Evolutionary conservation across 1,140 invertebrate genomes (phyloP).

Genomic region (Eupristina koningsbergeri): DNA sequence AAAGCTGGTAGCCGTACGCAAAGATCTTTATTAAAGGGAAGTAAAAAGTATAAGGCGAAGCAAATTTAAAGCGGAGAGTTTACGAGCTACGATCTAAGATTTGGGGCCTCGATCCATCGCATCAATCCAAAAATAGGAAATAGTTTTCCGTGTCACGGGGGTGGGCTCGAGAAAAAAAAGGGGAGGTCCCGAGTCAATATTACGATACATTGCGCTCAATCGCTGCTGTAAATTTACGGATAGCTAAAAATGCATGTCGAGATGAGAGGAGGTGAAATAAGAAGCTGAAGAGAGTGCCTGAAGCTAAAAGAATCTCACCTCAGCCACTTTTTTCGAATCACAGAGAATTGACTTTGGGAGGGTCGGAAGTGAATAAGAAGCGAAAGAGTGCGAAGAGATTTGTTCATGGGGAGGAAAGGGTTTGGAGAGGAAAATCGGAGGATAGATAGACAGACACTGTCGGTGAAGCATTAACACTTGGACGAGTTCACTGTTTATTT

Average conservation of each 20-base stretch:
- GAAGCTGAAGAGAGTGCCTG: not conserved
- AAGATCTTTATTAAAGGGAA: not conserved
- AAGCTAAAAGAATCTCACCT: constrained; percentile 2
- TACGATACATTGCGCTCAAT: not conserved
- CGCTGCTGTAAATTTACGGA: not conserved
- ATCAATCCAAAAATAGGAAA: constrained; percentile 22
- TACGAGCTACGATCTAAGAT: not conserved
- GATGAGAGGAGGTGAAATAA: not conserved
- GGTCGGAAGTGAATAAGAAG: constrained; percentile 34
- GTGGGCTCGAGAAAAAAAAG: not conserved
- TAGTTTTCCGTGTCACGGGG: not conserved
- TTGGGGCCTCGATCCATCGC: not conserved
- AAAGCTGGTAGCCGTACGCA: constrained; percentile 2
- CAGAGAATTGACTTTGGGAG: constrained; percentile 8
- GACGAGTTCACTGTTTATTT: not conserved
- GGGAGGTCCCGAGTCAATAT: constrained; percentile 18
- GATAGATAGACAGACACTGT: not conserved
- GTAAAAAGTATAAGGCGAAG: not conserved
- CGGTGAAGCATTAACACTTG: not conserved
- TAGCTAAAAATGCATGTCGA: not conserved
- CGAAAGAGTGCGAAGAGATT: not conserved
- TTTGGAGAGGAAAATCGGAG: too few species aligned
- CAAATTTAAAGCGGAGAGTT: not conserved
- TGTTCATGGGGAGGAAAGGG: not conserved
- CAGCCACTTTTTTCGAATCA: not conserved